Conservation (phyloP, 2,888 invertebrate species). For the Heliconius erato region DNA sequence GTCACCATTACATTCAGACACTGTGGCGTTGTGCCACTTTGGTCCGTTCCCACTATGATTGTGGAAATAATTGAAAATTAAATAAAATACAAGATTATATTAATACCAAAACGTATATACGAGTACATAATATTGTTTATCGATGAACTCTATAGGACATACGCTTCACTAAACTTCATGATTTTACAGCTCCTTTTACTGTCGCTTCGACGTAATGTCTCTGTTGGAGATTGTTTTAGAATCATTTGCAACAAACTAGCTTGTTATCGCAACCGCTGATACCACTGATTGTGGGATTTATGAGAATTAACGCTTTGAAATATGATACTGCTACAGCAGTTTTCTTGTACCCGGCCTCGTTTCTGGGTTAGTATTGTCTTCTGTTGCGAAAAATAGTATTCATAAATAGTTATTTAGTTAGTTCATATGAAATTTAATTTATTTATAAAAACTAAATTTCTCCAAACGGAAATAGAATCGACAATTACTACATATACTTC, state of each 20-base stretch:
- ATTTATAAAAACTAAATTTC: not conserved
- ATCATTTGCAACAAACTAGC: conserved; percentile 52
- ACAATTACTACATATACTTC: not conserved
- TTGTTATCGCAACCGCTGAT: conserved; percentile 48
- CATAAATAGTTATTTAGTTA: not conserved
- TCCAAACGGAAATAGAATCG: not conserved
- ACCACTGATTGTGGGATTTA: conserved; percentile 47
- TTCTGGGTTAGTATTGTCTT: conserved; percentile 1
- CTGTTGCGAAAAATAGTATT: not conserved
- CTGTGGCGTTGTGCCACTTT: not conserved
- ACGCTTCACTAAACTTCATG: conserved; percentile 50
- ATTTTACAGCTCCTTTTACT: conserved; percentile 67
- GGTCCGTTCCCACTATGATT: not conserved
- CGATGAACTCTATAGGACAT: conserved; percentile 56
- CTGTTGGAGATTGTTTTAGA: conserved; percentile 52
- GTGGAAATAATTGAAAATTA: not conserved
- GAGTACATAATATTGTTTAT: conserved; percentile 51
- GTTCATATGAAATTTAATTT: not conserved
- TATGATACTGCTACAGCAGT: conserved; percentile 45
- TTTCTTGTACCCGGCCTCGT: not conserved
- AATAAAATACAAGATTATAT: not conserved
- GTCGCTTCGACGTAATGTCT: conserved; percentile 59
- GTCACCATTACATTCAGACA: not conserved
- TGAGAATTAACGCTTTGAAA: conserved; percentile 46
- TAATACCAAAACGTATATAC: conserved; percentile 49